Evolutionary conservation across 2,797 vertebrate species (phyloP).

Genomic region (Galago senegalensis): DNA sequence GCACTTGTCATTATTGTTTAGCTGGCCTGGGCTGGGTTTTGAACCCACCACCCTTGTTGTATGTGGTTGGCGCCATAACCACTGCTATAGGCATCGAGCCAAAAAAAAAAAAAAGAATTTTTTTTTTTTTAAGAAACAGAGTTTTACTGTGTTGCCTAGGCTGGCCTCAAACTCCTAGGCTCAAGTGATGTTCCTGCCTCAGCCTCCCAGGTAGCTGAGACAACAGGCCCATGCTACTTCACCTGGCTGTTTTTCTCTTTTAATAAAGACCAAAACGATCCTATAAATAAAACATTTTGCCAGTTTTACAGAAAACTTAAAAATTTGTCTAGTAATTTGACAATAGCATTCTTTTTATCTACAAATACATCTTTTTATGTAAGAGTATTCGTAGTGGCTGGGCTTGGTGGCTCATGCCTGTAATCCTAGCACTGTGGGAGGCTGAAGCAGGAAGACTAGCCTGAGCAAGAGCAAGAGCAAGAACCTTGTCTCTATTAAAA

Average conservation of each 20-base stretch:
- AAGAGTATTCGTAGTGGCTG: neutral
- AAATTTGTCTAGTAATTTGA: slow-evolving; percentile 32
- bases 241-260: slow-evolving; percentile 24
- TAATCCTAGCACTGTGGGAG: too few species aligned
- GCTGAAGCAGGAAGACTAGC: too few species aligned
- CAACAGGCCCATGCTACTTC: neutral
- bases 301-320: neutral
- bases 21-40: too few species aligned
- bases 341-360: neutral
- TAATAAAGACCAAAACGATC: neutral
- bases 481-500: too few species aligned
- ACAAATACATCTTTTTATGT: neutral
- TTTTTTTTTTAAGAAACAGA: neutral
- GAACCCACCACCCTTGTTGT: too few species aligned
- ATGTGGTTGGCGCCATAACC: too few species aligned
- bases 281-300: slow-evolving; percentile 44
- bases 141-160: neutral
- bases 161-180: neutral
- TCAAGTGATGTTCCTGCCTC: neutral
- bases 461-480: too few species aligned
- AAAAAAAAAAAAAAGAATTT: neutral
- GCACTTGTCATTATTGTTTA: too few species aligned
- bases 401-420: too few species aligned
- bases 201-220: neutral
- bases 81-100: too few species aligned